Base-by-base conservation (phyloP, 2,888 invertebrate species). In the Acanthosepion pharaonis region DNA sequence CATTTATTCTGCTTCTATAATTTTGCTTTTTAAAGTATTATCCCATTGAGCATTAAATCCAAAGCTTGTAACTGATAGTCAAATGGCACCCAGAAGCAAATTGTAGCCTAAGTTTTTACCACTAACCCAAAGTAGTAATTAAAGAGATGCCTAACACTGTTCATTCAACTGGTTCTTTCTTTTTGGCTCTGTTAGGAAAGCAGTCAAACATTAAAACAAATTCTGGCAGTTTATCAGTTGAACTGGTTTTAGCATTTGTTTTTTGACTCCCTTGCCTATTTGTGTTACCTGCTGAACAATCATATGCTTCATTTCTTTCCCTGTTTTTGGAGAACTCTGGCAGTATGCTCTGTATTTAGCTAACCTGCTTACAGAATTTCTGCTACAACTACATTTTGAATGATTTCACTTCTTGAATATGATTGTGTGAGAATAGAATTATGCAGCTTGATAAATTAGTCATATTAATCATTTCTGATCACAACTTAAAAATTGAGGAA, bases 301-400 rank as follows among this genome's bases (percentile, higher is more conserved):
- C n/a, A 78, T 78, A n/a, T n/a, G 78, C 78, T 78, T 78, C 78
- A n/a, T 78, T n/a, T 78, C n/a, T 78, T 78, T 78, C 78, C n/a
- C n/a, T n/a, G 33, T 78, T n/a, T 28, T 15, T n/a, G n/a, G 11
- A 78, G 78, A 78, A 78, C n/a, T 78, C n/a, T 78, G n/a, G 18
- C 33, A 59, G 59, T 59, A 59, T 23, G 20, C 23, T 59, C 59
- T 59, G 23, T 25, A 59, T 78, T n/a, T 78, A n/a, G 33, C 9
- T 33, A 78, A 78, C 78, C n/a, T 78, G 33, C 78, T 11, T 15
- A 78, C 8, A 78, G 78, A 78, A 78, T 78, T 78, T 78, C n/a
- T n/a, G 78, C 78, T 23, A 78, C 11, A 78, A 78, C n/a, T 78
- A 59, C 0, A 25, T 59, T 59, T 59, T 59, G 23, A 55, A 55